Base-by-base conservation (phyloP, 2,797 vertebrate species). In the Crenuchus spilurus region DNA sequence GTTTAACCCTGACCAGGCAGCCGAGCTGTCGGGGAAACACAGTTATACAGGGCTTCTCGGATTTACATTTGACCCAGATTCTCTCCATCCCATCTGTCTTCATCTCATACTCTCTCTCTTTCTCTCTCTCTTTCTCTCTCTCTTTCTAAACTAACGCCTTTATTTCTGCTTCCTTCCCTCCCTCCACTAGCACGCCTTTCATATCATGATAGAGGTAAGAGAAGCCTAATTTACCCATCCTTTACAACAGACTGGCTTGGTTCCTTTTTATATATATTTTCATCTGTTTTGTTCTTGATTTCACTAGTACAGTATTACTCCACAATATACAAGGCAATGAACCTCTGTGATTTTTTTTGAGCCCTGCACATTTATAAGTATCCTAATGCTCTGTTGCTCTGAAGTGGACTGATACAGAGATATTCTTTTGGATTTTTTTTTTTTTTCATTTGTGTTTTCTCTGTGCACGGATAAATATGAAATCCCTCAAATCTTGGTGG, bases 161-260 rank as follows among this genome's bases (percentile, higher is more conserved):
- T 86, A 81, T 92, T 92, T 91, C 80, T 94, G 92, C 92, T 87
- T 93, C 85, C 92, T 86, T 85, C 82, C 77, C 83, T 90, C 91
- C 91, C 91, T 94, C 91, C 89, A 86, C 93, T 94, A 98, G 95
- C 95, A 97, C 79, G 94, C 96, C 93, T 98, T 98, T 95, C 96
- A 98, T 92, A 97, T 98, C 91, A 96, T 96, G 95, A 94, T 97
- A 85, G 95, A 98, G 96, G 95, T 98, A 97, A 97, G 96, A 92
- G 82, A 85, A 87, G 81, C 85, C 90, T 88, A 68, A 81, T 82
- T 83, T 74, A 84, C 78, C 81, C 84, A 82, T 83, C 63, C 63
- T 68, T 76, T 62, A 62, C 18, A 46, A 70, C 18, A 55, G 10
- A 31, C 28, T 65, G 60, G 64, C 51, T 69, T 70, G 55, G 44